A percentile compares a stretch with the other conserved stretches of the same genome.
phyloP scores from a whole-genome alignment of 2,888 invertebrate species.

The Acrobasis consociella region DNA sequence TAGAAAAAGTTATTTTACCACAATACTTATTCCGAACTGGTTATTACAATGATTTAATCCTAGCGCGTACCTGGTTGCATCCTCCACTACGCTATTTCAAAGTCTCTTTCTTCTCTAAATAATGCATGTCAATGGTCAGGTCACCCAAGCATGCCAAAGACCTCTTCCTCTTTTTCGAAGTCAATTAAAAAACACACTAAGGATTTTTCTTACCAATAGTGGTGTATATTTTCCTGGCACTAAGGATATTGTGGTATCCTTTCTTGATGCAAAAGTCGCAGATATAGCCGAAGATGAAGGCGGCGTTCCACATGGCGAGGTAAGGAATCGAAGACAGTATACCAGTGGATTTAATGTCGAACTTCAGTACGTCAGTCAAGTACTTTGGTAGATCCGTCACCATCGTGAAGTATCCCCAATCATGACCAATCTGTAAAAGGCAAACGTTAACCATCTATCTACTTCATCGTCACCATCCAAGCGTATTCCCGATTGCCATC shows the following conservation, averaged over 20 bases:
- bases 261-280: conserved; percentile 87
- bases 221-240: conserved; percentile 85
- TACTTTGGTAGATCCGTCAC: conserved; percentile 87
- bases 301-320: conserved; percentile 85
- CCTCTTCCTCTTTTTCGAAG: too few species aligned
- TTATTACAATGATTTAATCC: too few species aligned
- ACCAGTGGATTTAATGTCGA: conserved; percentile 85
- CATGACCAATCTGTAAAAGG: conserved; percentile 83
- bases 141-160: too few species aligned
- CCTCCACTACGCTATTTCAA: too few species aligned
- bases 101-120: too few species aligned
- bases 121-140: too few species aligned
- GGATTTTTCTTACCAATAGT: conserved; percentile 82
- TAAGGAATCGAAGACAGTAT: conserved; percentile 85
- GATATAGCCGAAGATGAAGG: conserved; percentile 84
- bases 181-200: background rate
- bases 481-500: too few species aligned
- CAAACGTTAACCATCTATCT: too few species aligned
- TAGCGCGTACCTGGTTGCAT: too few species aligned
- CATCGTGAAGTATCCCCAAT: conserved; percentile 88
- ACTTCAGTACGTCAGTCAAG: conserved; percentile 86
- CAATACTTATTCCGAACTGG: too few species aligned
- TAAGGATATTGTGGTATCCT: conserved; percentile 79
- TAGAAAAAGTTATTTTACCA: too few species aligned
- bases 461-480: too few species aligned